Evolutionary conservation across 2,797 vertebrate genomes (phyloP).

Genomic region (Clarias fuscus): DNA sequence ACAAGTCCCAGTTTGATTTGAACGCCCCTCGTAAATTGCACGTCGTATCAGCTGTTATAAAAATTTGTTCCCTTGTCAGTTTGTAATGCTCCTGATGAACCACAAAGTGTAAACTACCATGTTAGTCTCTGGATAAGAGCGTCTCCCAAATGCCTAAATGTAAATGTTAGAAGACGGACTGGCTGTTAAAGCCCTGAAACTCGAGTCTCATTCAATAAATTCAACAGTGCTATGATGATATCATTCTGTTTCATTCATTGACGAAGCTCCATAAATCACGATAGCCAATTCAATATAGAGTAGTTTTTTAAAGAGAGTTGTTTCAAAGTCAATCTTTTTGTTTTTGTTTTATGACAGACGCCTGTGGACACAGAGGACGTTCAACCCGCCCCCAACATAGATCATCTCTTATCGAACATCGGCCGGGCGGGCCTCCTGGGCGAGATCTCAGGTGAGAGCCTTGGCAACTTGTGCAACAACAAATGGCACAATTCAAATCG

Average conservation of each 20-base stretch:
- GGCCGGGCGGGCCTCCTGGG: slow-evolving; percentile 84
- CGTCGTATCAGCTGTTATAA: neutral
- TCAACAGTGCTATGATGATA: neutral
- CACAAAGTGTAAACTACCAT: neutral
- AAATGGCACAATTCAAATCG: too few species aligned
- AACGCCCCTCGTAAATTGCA: neutral
- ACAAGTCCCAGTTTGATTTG: too few species aligned
- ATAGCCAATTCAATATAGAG: too few species aligned
- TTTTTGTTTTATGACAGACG: slow-evolving; percentile 72
- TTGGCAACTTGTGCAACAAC: too few species aligned
- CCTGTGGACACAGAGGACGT: slow-evolving; percentile 91
- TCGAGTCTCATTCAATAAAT: neutral
- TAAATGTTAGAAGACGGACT: neutral
- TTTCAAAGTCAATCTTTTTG: neutral
- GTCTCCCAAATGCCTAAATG: too few species aligned
- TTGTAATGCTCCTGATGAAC: neutral
- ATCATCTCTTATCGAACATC: slow-evolving; percentile 97
- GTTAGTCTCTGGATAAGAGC: neutral
- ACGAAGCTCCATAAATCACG: neutral
- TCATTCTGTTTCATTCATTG: neutral
- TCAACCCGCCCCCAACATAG: slow-evolving; percentile 93
- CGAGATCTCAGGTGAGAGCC: slow-evolving; percentile 88
- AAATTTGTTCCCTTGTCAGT: neutral
- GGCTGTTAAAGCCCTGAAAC: neutral
- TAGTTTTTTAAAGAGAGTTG: neutral